Conservation (phyloP, 2,797 vertebrate species). For the Nannoperca australis region DNA sequence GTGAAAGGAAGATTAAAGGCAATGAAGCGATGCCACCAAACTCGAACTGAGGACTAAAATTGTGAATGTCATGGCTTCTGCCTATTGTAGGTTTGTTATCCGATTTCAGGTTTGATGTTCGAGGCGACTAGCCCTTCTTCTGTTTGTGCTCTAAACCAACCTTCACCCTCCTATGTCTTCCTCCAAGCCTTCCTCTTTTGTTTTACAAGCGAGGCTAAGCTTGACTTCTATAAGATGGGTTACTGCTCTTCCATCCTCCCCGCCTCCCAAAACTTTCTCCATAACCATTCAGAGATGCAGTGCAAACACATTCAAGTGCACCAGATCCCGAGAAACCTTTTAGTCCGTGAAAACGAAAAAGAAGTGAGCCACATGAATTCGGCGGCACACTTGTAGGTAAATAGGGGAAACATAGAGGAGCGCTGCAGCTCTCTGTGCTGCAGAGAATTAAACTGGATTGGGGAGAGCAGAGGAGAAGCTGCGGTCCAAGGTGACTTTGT, state of each 20-base stretch:
- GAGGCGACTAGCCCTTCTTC: conserved; percentile 3
- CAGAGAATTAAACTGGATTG: conserved; percentile 83
- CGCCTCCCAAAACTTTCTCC: conserved; percentile 46
- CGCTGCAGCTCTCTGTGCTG: conserved; percentile 73
- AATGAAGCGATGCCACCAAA: conserved; percentile 35
- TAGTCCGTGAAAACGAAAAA: conserved; percentile 66
- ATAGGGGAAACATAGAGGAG: conserved; percentile 70
- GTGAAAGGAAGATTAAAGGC: conserved; percentile 57
- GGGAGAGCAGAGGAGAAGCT: conserved; percentile 78
- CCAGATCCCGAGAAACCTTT: conserved; percentile 60
- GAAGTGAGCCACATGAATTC: conserved; percentile 61
- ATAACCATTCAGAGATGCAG: conserved; percentile 37
- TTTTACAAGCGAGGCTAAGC: conserved; percentile 64
- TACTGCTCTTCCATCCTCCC: conserved; percentile 26
- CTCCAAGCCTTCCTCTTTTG: conserved; percentile 45
- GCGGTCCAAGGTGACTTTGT: conserved; percentile 89
- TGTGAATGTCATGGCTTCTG: conserved; percentile 10
- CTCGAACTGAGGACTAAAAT: conserved; percentile 35
- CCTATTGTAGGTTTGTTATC: conserved; percentile 30
- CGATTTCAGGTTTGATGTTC: conserved; percentile 53
- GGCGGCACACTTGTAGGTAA: conserved; percentile 75
- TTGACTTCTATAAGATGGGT: conserved; percentile 70
- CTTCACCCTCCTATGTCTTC: conserved; percentile 33
- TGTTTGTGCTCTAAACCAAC: conserved; percentile 24
- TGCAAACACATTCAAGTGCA: conserved; percentile 33